Evolutionary conservation across 2,888 invertebrate genomes (phyloP).

Genomic region (Orchesellides sinensis): DNA sequence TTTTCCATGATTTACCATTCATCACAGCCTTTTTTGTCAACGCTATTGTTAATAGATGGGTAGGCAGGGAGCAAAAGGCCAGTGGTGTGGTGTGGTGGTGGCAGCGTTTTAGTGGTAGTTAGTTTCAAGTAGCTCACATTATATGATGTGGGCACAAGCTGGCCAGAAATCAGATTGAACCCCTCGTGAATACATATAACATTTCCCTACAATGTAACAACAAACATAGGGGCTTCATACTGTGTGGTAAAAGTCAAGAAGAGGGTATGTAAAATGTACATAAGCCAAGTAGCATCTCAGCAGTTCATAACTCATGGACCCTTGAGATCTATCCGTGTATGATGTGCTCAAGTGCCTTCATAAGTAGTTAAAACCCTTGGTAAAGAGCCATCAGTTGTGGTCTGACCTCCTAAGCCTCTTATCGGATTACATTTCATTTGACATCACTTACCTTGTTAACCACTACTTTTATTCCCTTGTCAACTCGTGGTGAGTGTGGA

Average conservation of each 20-base stretch:
- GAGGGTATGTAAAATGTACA: neutral
- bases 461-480: constrained; percentile 63
- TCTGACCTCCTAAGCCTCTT: constrained; percentile 72
- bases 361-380: constrained; percentile 48
- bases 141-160: constrained; percentile 59
- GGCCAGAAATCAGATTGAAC: constrained; percentile 34
- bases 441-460: constrained; percentile 64
- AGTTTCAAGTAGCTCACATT: neutral
- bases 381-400: constrained; percentile 62
- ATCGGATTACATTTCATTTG: constrained; percentile 73
- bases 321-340: constrained; percentile 18
- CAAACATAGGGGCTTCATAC: constrained; percentile 56
- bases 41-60: constrained; percentile 57
- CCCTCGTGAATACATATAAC: too few species aligned
- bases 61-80: constrained; percentile 43
- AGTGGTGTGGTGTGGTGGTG: constrained; percentile 5
- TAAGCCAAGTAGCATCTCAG: neutral
- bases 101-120: constrained; percentile 10
- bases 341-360: constrained; percentile 40
- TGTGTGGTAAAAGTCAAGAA: too few species aligned
- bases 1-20: constrained; percentile 59
- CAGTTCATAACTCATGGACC: constrained; percentile 24
- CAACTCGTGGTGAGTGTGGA: constrained; percentile 55
- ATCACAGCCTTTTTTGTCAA: constrained; percentile 61
- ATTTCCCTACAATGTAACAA: constrained; percentile 45